Evolutionary conservation across 1,140 invertebrate species (phyloP), one percentile per base, ranked within the genome.

Genomic region (Camponotus vicinus): DNA sequence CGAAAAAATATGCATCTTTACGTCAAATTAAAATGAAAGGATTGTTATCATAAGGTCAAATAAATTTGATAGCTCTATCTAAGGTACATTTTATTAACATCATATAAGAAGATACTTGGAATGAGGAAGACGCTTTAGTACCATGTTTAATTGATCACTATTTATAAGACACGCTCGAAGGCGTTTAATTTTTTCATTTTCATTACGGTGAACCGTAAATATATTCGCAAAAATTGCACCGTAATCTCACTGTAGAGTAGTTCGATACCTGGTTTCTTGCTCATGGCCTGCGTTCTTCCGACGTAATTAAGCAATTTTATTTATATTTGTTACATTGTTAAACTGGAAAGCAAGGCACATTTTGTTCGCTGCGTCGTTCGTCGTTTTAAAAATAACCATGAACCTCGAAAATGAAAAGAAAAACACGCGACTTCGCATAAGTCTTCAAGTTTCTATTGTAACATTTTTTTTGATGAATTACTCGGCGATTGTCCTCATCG

Each of bases 241-340:
- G 79, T 73, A 73, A 83, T 83, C 40, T 18, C 21, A 45, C 55
- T 45, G 27, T 49, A 69, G 42, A 34, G 55, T 40, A 83, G 79
- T 73, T 83, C 13, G 79, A 83, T 83, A 83, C 79, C 40, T 83
- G 55, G 4, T 83, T 83, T 83, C 79, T 83, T 83, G 79, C 69
- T 18, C 55, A 40, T 40, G 11, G 37, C 11, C 11, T 61, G 67
- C 55, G 40, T 83, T 73, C 69, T 63, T 32, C 55, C 79, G 42
- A 49, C 32, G 69, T 83, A 83, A 83, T 83, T 83, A 75, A 83
- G 79, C 8, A 42, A 83, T 61, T 83, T 83, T 83, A 83, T 83
- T 83, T 75, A 70, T 80, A 13, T 75, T 83, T 83, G 40, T 83
- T 83, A 61, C 15, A 27, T 69, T 57, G 45, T 73, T 83, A 83